phyloP scores from a whole-genome alignment of 2,797 vertebrate genomes.

The Sciurus vulgaris region DNA sequence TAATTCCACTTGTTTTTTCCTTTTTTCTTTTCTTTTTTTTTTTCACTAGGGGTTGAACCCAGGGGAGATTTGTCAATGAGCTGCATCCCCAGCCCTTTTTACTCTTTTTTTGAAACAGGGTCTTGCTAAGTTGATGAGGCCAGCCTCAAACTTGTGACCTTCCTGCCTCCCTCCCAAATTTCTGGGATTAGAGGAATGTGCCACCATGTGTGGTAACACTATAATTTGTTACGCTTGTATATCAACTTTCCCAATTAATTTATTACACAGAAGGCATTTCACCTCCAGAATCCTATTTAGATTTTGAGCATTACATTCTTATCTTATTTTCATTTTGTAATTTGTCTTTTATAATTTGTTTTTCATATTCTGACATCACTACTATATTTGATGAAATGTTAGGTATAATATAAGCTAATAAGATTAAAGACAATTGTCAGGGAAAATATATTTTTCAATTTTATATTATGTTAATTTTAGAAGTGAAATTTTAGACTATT shows the following conservation, averaged over 20 bases:
- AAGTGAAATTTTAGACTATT: background rate
- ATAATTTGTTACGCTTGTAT: background rate
- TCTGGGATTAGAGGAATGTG: no score
- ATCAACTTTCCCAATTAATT: conserved; percentile 29
- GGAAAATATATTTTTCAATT: conserved; percentile 21
- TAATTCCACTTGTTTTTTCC: background rate
- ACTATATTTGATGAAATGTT: background rate
- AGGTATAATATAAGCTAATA: background rate
- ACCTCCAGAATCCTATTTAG: background rate
- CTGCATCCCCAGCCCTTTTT: no score
- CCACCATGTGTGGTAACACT: background rate
- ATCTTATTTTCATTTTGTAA: conserved; percentile 16
- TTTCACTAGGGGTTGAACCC: no score
- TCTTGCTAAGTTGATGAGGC: no score
- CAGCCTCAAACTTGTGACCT: no score
- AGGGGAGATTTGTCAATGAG: no score
- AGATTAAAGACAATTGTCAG: background rate
- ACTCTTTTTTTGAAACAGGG: no score
- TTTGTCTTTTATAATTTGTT: conserved; percentile 17
- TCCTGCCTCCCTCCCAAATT: no score
- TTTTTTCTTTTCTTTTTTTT: no score
- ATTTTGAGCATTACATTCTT: background rate
- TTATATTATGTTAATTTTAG: background rate
- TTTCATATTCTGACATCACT: conserved; percentile 45
- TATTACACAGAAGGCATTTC: background rate